Percentiles rank a stretch among this genome's conserved stretches.
These are phyloP conservation scores for Telmatochromis brachygnathus DNA, from an alignment of 2,113 vertebrate species.

Conservation along the genomic window DNA sequence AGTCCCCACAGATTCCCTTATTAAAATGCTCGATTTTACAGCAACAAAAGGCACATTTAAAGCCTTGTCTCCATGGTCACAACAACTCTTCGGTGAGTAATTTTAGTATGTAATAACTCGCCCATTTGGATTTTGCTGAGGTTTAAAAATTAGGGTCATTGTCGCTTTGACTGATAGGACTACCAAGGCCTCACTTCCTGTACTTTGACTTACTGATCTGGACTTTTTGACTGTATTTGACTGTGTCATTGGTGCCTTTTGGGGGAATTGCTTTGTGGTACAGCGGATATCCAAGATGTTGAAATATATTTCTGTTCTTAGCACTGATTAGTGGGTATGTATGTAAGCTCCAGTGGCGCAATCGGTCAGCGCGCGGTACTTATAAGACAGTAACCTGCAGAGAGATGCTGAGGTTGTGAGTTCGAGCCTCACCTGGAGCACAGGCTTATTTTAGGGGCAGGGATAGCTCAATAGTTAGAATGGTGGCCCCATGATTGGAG, in stretches of 20 bases:
- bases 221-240: neutral
- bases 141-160: neutral
- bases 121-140: neutral
- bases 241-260: accelerated
- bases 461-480: neutral
- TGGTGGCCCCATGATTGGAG: accelerated
- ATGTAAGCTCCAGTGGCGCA: conserved; percentile 13
- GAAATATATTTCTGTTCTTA: neutral
- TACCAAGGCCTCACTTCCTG: neutral
- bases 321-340: accelerated
- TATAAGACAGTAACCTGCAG: conserved; percentile 9
- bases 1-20: neutral
- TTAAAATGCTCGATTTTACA: neutral
- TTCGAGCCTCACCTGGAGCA: conserved; percentile 19
- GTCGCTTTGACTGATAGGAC: neutral
- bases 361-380: neutral
- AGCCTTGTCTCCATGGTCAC: neutral
- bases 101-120: neutral
- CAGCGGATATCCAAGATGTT: neutral
- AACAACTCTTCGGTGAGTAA: neutral
- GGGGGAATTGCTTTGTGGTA: neutral
- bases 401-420: conserved; percentile 16
- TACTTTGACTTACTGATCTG: neutral
- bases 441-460: neutral
- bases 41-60: neutral